phyloP scores from a whole-genome alignment of 2,888 invertebrate species.

The Marronus borbonicus region DNA sequence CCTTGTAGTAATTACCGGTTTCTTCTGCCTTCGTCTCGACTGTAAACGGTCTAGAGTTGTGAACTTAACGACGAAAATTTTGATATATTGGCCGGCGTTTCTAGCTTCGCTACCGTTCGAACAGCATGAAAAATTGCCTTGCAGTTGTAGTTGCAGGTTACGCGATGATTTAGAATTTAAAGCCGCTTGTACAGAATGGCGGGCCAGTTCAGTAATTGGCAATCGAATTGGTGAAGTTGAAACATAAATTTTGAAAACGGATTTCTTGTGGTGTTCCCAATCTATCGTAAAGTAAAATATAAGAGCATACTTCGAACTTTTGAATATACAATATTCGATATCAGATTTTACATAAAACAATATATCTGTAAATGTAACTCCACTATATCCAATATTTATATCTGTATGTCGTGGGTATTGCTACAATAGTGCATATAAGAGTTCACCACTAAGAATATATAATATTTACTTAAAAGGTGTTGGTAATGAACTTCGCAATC shows the following conservation, averaged over 20 bases:
- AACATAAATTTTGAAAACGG: not conserved
- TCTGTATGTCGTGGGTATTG: no score
- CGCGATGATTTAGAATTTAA: constrained; percentile 24
- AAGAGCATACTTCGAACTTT: no score
- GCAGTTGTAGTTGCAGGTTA: not conserved
- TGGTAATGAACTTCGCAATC: no score
- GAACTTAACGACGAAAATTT: constrained; percentile 25
- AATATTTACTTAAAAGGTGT: no score
- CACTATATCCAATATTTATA: no score
- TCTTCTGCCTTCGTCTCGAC: not conserved
- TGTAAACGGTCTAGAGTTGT: constrained; percentile 2
- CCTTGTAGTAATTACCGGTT: constrained; percentile 51
- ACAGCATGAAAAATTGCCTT: constrained; percentile 10
- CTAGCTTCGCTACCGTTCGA: not conserved
- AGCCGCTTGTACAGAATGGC: not conserved
- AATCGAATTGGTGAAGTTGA: constrained; percentile 3
- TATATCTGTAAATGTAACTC: no score
- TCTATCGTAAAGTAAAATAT: no score
- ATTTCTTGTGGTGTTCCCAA: not conserved
- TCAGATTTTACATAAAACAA: no score
- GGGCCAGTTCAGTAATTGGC: not conserved
- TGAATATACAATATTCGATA: no score
- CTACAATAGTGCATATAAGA: no score
- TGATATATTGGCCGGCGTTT: not conserved
- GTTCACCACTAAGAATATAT: no score